Base-by-base conservation (phyloP, 1,140 invertebrate genomes). In the silkworm (Bombyx mori) region DNA sequence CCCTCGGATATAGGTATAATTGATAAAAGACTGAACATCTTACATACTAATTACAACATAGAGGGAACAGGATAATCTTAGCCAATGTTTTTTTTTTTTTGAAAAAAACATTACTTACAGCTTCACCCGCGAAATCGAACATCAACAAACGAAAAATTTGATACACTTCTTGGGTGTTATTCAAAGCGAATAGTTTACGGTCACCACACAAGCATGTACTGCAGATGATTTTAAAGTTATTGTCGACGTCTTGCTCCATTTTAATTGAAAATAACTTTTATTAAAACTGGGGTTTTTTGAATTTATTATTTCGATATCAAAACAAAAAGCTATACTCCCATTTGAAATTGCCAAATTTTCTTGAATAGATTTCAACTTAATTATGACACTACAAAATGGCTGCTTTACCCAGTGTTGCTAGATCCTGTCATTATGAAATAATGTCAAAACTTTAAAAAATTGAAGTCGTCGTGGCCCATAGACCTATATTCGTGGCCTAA, bases 321-420 rank as follows among this genome's bases (percentile, higher is more conserved):
- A 83, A 86, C 83, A 86, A 84, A 82, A 86, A 86, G 79, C 83
- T 78, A 86, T 81, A 84, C 83, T 82, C 72, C 81, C 81, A 86
- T 86, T 77, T 86, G 82, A 83, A 86, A 83, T 86, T 84, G 81
- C 82, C 83, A 66, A 86, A 85, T 79, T 75, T 83, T 72, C 59
- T 66, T 73, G 68, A 77, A 77, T 68, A 80, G 70, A 65, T 62
- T 67, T 74, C 66, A 74, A 76, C 62, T 63, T 62, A 58, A 71
- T 69, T 69, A 74, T 73, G 83, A 86, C 83, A 86, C 78, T 77
- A 86, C 81, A 86, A 86, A 84, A 86, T 86, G 82, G 81, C 82
- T 77, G 76, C 79, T 75, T 84, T 80, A 78, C 71, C 66, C 63
- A 54, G 66, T 75, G 66, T 77, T 79, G 65, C 69, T 44, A 75